Base-by-base conservation (phyloP, 1,140 invertebrate species). In the Propsilocerus akamusi region DNA sequence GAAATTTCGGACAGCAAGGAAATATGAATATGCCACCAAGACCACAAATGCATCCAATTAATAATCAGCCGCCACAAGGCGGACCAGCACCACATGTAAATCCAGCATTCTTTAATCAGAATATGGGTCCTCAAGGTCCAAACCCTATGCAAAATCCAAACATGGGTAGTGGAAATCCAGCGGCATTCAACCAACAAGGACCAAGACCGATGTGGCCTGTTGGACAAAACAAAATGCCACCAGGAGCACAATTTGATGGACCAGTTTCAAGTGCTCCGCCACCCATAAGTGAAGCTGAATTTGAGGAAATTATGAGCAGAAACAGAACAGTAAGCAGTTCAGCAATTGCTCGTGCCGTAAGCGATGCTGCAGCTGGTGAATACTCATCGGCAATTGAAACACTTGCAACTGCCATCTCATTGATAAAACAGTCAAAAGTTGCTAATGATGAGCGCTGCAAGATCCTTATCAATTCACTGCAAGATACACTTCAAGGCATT, bases 401-500 rank as follows among this genome's bases (percentile, higher is more conserved):
- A 5, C 69, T 99, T 51, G 91, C 97, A 4, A 99, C 96, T 1
- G 96, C 96, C 2, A 98, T 99, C 56, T 97, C 93, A 4, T 70
- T 99, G 17, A 99, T 99, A 52, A 97, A 97, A 69, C 93, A 98
- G 70, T 97, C 94, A 17, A 97, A 97, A 71, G 90, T 96, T 50
- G 88, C 95, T 0, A 83, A 88, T 60, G 96, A 99, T 70, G 96
- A 99, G 63, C 74, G 96, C 32, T 99, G 96, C 71, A 98, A 98
- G 71, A 96, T 98, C 55, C 69, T 99, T 10, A 95, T 99, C 49
- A 94, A 86, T 58, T 95, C 93, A 0, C 72, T 98, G 1, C 86
- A 98, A 71, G 96, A 99, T 63, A 98, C 96, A 17, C 68, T 99
- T 25, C 83, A 94, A 65, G 94, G 55, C 75, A 57, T 67, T 52